phyloP scores from a whole-genome alignment of 2,113 vertebrate genomes.

The Struthio camelus region DNA sequence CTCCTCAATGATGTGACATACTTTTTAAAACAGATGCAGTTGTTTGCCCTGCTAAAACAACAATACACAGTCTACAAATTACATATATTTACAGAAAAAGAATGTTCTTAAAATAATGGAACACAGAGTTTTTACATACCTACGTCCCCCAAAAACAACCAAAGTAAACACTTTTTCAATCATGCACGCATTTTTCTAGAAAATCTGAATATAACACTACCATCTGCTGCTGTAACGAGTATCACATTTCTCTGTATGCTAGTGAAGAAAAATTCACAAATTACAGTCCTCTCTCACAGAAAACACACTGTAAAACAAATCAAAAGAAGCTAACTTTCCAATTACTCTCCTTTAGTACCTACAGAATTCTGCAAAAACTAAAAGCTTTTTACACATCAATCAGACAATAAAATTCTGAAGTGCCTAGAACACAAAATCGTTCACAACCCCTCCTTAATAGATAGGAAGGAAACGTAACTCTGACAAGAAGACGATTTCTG shows the following conservation, averaged over 20 bases:
- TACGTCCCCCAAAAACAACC: not conserved
- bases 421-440: not conserved
- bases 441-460: not conserved
- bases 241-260: not conserved
- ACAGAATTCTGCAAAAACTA: not conserved
- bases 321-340: not conserved
- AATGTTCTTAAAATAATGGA: not conserved
- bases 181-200: not conserved
- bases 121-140: not conserved
- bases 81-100: not conserved
- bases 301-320: not conserved
- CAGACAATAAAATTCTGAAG: constrained; percentile 1
- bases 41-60: not conserved
- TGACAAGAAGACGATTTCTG: constrained; percentile 51
- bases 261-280: constrained; percentile 13
- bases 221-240: not conserved
- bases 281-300: not conserved
- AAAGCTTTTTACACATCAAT: not conserved
- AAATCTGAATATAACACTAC: not conserved
- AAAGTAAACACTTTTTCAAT: not conserved
- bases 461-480: not conserved
- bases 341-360: not conserved
- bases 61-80: not conserved
- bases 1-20: not conserved
- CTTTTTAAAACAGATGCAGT: not conserved